Conservation (phyloP, 2,113 vertebrate species). For the Gambusia holbrooki region DNA sequence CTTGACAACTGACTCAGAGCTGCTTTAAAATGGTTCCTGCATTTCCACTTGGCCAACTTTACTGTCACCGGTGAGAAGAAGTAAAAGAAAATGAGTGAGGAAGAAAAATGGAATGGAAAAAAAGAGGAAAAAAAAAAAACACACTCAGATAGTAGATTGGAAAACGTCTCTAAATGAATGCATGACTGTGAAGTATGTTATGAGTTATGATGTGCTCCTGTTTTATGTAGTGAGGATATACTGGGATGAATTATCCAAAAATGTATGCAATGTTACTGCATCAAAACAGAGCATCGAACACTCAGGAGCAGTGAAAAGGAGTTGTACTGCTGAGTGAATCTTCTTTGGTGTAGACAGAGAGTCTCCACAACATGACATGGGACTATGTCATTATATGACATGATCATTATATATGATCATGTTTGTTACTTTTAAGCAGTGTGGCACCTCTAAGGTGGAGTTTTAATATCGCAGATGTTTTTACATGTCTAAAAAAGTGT, state of each 20-base stretch:
- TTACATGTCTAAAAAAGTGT: too few relatives aligned
- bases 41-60: conserved; percentile 46
- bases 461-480: background rate
- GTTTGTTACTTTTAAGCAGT: background rate
- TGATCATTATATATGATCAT: background rate
- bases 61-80: conserved; percentile 32
- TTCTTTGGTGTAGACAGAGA: background rate
- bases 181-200: background rate
- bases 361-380: background rate
- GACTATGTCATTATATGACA: background rate
- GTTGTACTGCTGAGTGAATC: background rate
- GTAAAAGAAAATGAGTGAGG: conserved; percentile 14
- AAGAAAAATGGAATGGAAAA: background rate
- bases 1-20: conserved; percentile 47
- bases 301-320: too few relatives aligned
- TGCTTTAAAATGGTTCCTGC: conserved; percentile 45
- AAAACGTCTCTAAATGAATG: background rate
- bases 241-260: too few relatives aligned
- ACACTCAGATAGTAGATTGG: background rate
- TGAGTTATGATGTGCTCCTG: too few relatives aligned
- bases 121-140: too few relatives aligned
- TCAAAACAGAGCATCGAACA: too few relatives aligned
- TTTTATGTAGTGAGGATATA: too few relatives aligned
- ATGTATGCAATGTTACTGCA: too few relatives aligned
- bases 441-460: background rate